These are phyloP conservation scores for Thalassaphorura encarpata DNA, from an alignment of 1,140 invertebrate species.

Conservation along the genomic window DNA sequence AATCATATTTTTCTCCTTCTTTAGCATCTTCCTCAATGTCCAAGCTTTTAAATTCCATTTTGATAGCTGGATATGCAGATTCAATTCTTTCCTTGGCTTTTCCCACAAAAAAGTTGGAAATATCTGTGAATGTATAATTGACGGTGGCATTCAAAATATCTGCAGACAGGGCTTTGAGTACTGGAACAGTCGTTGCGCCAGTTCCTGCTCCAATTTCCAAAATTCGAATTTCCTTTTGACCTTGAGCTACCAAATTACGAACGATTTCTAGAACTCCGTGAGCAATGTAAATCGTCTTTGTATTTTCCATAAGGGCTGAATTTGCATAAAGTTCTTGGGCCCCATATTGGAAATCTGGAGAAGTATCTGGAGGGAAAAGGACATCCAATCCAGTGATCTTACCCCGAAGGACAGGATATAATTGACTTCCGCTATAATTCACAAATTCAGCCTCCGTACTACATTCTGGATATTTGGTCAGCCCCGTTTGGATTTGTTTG, in stretches of 20 bases:
- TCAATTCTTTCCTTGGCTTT: slow-evolving; percentile 3
- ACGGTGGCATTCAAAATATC: neutral
- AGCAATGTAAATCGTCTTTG: neutral
- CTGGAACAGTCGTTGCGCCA: slow-evolving; percentile 3
- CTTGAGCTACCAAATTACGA: neutral
- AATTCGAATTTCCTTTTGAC: slow-evolving; percentile 9
- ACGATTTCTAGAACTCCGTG: neutral
- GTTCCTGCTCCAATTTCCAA: slow-evolving; percentile 20
- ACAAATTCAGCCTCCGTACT: neutral
- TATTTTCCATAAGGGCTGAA: neutral
- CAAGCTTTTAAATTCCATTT: slow-evolving; percentile 3
- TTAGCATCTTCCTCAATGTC: slow-evolving; percentile 17
- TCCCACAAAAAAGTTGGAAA: slow-evolving; percentile 13
- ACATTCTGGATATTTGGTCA: neutral
- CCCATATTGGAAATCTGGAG: neutral
- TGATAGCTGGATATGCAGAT: neutral
- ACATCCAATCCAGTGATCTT: neutral
- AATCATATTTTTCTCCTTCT: slow-evolving; percentile 8
- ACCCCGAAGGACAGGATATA: neutral
- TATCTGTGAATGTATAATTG: slow-evolving; percentile 19
- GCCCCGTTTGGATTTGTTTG: neutral
- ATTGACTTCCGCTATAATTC: neutral
- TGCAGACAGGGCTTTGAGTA: neutral
- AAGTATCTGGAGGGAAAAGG: slow-evolving; percentile 7
- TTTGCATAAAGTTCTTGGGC: neutral